Conservation (phyloP, 1,140 invertebrate genomes). For the Eubasilissa regina region DNA sequence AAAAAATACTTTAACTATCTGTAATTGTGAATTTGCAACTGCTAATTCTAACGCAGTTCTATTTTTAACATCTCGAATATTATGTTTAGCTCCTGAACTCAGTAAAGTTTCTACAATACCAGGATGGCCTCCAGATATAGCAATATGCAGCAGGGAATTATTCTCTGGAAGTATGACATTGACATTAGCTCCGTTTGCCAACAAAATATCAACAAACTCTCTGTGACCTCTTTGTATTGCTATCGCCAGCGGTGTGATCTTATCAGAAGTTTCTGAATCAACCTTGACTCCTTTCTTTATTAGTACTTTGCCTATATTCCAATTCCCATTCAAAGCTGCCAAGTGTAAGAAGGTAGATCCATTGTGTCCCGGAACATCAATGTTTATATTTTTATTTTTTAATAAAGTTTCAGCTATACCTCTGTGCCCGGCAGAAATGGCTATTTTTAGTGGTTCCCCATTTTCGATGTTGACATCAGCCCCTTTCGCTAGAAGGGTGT, state of each 20-base stretch:
- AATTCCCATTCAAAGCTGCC: background rate
- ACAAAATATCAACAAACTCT: background rate
- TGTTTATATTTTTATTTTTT: background rate
- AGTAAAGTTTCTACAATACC: background rate
- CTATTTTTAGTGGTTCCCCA: background rate
- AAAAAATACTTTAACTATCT: background rate
- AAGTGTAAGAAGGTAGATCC: background rate
- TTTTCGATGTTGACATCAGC: background rate
- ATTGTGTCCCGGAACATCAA: background rate
- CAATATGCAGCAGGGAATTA: background rate
- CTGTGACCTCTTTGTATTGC: background rate
- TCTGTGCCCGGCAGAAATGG: background rate
- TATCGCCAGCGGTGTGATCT: background rate
- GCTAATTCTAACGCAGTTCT: slow-evolving; percentile 14
- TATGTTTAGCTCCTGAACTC: background rate
- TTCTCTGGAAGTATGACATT: background rate
- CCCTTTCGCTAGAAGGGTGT: background rate
- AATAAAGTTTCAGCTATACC: background rate
- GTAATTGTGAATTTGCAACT: background rate
- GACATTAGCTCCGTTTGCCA: background rate
- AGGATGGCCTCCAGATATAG: background rate
- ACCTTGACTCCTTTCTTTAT: background rate
- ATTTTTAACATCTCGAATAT: background rate
- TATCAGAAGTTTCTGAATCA: background rate
- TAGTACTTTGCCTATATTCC: background rate